Evolutionary conservation across 2,888 invertebrate genomes (phyloP), one percentile per base, ranked within the genome.

Genomic region (Didymodactylos carnosus): DNA sequence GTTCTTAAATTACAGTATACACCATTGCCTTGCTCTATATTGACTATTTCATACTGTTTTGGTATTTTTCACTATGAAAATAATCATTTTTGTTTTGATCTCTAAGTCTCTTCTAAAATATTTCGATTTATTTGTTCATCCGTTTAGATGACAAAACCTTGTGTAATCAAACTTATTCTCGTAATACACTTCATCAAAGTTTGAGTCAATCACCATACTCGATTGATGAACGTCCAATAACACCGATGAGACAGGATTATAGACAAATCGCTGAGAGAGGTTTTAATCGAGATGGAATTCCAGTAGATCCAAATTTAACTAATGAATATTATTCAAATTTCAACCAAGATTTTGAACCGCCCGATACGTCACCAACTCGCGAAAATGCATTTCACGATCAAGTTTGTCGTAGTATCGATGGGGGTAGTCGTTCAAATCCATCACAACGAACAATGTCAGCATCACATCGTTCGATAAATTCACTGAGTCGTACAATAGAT

Each of bases 251-350:
- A 19, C 35, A n/a, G n/a, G 35, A 29, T n/a, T 62, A 62, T 35
- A 71, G 41, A 23, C 71, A 40, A 71, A 71, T 40, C 40, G 69
- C 69, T 39, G 75, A 71, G n/a, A 35, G 70, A 43, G 53, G 27
- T 27, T 69, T 70, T 70, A 49, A 76, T 51, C 51, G 62, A 51
- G 40, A 69, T 7, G 83, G 82, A 72, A 80, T 83, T 40, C 83
- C 83, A 16, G 81, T 80, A 29, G 78, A 78, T 43, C 79, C 80
- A 40, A 80, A 80, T 19, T 76, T 81, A 40, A 82, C 82, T 6
- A 80, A 83, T 69, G 81, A 81, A 0, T 83, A 80, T 76, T 83
- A 83, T 77, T 80, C 80, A n/a, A 82, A 82, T 77, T 83, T 79
- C 77, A 77, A 80, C 13, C 81, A 81, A 69, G 80, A 80, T 76